Evolutionary conservation across 2,888 invertebrate species (phyloP).

Genomic region (Drosophila pseudotakahashii): DNA sequence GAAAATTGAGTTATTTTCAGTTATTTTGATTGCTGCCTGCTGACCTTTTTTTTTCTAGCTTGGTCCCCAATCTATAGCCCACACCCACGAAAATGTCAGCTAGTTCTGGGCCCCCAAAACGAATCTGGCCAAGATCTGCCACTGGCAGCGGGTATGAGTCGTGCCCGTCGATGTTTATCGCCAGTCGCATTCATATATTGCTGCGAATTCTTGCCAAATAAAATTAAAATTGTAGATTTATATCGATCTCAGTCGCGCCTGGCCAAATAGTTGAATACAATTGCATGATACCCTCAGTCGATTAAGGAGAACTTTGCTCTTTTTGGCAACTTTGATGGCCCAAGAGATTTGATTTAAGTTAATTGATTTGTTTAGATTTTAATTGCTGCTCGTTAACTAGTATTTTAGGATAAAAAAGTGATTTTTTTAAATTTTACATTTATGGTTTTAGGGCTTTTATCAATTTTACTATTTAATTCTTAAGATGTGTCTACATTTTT

Average conservation of each 20-base stretch:
- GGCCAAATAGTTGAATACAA: conserved; percentile 23
- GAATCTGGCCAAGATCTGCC: conserved; percentile 70
- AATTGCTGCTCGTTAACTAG: neutral
- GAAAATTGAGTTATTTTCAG: conserved; percentile 77
- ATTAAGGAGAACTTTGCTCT: conserved; percentile 12
- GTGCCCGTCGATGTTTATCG: conserved; percentile 46
- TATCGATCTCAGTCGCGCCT: conserved; percentile 56
- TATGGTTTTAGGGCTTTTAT: no score
- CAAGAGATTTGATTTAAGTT: neutral
- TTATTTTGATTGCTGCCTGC: conserved; percentile 77
- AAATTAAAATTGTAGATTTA: conserved; percentile 74
- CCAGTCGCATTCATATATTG: conserved; percentile 45
- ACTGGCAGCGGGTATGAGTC: conserved; percentile 66
- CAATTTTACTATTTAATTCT: no score
- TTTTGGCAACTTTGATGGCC: neutral
- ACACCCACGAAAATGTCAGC: conserved; percentile 73
- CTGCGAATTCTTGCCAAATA: conserved; percentile 64
- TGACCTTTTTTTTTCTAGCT: conserved; percentile 66
- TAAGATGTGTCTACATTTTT: no score
- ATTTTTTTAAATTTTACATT: no score
- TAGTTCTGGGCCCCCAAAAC: conserved; percentile 35
- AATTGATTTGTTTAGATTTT: neutral
- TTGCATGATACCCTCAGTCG: conserved; percentile 26
- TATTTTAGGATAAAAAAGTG: no score
- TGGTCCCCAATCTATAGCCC: conserved; percentile 30